Percentiles rank a stretch among this genome's conserved stretches.
These are phyloP conservation scores for Ypsolopha sequella DNA, from an alignment of 2,888 invertebrate species.

Conservation along the genomic window DNA sequence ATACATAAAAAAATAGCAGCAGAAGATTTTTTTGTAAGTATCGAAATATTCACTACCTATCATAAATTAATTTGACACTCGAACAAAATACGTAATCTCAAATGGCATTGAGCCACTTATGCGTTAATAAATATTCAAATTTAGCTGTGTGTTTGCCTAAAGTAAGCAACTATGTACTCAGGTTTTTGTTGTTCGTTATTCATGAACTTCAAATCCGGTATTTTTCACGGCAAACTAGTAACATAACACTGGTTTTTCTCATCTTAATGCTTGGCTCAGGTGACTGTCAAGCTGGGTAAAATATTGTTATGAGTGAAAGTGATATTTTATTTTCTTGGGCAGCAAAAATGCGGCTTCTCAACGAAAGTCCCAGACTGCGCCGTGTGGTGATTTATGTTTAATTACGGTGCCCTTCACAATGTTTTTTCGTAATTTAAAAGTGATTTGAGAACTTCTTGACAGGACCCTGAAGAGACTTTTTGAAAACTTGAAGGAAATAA, in stretches of 20 bases:
- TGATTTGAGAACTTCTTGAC: constrained; percentile 36
- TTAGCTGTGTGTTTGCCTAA: too few species aligned
- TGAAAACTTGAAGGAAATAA: constrained; percentile 25
- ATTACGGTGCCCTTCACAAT: constrained; percentile 44
- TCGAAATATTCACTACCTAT: too few species aligned
- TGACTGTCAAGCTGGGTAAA: constrained; percentile 45
- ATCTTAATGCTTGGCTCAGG: constrained; percentile 48
- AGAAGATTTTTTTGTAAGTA: background rate
- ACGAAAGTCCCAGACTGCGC: constrained; percentile 35
- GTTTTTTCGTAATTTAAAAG: constrained; percentile 37
- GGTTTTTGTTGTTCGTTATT: too few species aligned
- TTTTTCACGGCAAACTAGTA: too few species aligned
- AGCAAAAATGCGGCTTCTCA: constrained; percentile 44
- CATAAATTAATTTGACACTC: too few species aligned
- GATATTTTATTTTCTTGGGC: constrained; percentile 41
- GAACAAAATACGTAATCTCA: too few species aligned
- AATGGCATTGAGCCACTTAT: too few species aligned
- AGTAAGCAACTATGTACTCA: too few species aligned
- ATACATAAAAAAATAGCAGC: background rate
- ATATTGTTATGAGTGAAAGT: constrained; percentile 53
- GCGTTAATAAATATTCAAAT: too few species aligned
- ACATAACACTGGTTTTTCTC: constrained; percentile 11
- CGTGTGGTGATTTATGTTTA: constrained; percentile 57
- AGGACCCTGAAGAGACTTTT: constrained; percentile 23
- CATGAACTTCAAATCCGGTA: too few species aligned